Conservation (phyloP, 2,797 vertebrate species). For the Micropoecilia bifurca region DNA sequence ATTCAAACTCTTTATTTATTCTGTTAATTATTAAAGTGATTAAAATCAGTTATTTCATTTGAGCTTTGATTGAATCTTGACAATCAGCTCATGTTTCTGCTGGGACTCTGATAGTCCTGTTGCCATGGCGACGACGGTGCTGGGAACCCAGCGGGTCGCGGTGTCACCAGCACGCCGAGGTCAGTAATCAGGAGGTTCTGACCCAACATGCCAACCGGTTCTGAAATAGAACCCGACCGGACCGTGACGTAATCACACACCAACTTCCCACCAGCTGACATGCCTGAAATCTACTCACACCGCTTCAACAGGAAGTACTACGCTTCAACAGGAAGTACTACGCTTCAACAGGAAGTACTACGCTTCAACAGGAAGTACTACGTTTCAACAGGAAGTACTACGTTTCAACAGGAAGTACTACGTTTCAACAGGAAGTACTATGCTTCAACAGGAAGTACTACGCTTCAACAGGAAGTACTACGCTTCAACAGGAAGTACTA, state of each 20-base stretch:
- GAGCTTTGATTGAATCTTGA: too few relatives aligned
- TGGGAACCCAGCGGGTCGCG: constrained; percentile 54
- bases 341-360: too few relatives aligned
- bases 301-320: background rate
- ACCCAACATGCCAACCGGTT: constrained; percentile 52
- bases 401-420: too few relatives aligned
- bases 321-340: too few relatives aligned
- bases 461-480: too few relatives aligned
- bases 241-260: constrained; percentile 65
- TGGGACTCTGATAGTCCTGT: too few relatives aligned
- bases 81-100: too few relatives aligned
- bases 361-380: too few relatives aligned
- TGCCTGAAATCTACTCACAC: background rate
- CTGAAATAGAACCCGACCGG: constrained; percentile 68
- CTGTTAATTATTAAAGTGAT: background rate
- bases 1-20: background rate
- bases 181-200: constrained; percentile 73
- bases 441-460: too few relatives aligned
- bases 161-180: constrained; percentile 59
- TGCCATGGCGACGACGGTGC: constrained; percentile 13
- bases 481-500: too few relatives aligned
- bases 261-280: constrained; percentile 45
- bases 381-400: too few relatives aligned
- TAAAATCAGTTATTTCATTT: background rate
- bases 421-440: too few relatives aligned